Conservation (phyloP, 2,888 invertebrate genomes). For the Pherbina coryleti region DNA sequence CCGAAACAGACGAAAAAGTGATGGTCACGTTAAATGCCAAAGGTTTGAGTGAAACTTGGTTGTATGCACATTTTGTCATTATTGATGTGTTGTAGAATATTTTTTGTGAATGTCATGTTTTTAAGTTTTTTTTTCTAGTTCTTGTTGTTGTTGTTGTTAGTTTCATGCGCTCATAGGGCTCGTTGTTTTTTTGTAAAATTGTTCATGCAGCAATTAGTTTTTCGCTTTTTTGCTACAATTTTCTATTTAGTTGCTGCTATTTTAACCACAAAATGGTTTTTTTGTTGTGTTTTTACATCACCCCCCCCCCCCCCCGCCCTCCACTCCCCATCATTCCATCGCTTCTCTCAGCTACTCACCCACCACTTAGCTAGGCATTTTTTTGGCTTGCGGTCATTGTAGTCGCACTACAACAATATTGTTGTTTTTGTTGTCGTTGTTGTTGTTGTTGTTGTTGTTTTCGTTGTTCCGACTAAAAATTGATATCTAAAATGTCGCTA, state of each 20-base stretch:
- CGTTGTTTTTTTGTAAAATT: background rate
- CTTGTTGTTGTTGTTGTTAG: slow-evolving; percentile 5
- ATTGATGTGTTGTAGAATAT: background rate
- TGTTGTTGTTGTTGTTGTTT: background rate
- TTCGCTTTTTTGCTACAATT: background rate
- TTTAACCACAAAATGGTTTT: background rate
- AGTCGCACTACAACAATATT: background rate
- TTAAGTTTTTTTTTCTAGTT: background rate
- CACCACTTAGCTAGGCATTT: background rate
- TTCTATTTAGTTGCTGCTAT: slow-evolving; percentile 1
- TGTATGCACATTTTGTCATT: no score
- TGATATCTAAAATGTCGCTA: no score
- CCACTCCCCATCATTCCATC: background rate
- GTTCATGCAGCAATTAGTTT: background rate
- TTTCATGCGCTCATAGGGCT: background rate
- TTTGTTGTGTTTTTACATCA: no score
- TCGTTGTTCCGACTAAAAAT: no score
- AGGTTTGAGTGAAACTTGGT: no score
- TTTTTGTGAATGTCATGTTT: background rate
- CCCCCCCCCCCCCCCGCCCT: no score
- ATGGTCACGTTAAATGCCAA: no score
- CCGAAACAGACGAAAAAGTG: no score
- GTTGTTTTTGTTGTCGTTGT: background rate
- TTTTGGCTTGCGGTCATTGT: background rate
- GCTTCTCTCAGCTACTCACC: background rate